Conservation (phyloP, 2,113 vertebrate genomes). For the Hyaena hyaena region DNA sequence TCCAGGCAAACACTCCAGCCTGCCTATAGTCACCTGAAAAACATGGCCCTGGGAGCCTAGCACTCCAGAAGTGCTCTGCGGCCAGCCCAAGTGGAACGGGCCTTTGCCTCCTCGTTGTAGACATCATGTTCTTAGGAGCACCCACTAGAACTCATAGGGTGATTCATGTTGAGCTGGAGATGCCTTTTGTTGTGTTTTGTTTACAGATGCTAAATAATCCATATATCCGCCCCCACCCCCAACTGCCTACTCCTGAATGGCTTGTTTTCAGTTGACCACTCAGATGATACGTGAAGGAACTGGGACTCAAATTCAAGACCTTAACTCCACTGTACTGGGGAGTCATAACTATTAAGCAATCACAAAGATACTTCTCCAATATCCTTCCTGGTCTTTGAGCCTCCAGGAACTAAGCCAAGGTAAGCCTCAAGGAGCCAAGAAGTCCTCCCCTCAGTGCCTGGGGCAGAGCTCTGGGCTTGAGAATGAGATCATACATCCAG, state of each 20-base stretch:
- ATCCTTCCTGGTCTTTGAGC: not conserved
- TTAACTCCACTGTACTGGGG: not conserved
- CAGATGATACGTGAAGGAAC: not conserved
- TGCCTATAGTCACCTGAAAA: not conserved
- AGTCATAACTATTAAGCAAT: not conserved
- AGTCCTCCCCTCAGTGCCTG: not conserved
- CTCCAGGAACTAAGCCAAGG: not conserved
- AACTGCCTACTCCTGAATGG: too few species aligned
- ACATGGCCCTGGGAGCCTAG: not conserved
- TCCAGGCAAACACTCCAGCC: not conserved
- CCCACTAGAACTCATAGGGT: not conserved
- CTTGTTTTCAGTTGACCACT: not conserved
- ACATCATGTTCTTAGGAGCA: not conserved
- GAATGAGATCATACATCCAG: not conserved
- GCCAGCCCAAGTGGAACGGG: not conserved
- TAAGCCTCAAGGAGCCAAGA: not conserved
- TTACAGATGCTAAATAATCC: not conserved
- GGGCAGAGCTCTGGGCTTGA: not conserved
- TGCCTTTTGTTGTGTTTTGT: not conserved
- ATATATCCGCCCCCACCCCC: not conserved
- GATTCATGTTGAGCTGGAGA: not conserved
- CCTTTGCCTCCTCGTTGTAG: not conserved
- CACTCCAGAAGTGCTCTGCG: not conserved
- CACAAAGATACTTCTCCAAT: not conserved
- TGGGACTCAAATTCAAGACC: not conserved